These are phyloP conservation scores for Scolopax mira DNA, from an alignment of 2,113 vertebrate genomes.

Conservation along the genomic window DNA sequence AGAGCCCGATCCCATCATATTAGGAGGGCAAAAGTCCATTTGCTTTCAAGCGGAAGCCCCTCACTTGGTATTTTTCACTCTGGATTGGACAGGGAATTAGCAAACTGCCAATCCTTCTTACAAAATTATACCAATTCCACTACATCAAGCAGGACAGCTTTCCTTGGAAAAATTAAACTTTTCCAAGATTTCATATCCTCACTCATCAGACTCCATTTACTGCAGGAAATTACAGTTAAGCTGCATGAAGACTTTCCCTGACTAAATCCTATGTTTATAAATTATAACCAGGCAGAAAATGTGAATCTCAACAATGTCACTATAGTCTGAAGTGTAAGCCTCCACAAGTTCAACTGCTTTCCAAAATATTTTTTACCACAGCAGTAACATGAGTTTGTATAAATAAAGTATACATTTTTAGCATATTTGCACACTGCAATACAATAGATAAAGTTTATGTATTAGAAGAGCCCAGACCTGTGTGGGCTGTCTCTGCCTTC, in stretches of 20 bases:
- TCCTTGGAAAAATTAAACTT: conserved; percentile 4
- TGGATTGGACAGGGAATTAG: not conserved
- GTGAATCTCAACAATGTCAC: not conserved
- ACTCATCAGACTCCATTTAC: conserved; percentile 14
- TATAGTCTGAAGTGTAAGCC: not conserved
- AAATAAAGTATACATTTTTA: conserved; percentile 39
- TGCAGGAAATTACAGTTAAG: conserved; percentile 19
- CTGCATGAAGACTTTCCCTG: not conserved
- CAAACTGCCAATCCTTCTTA: not conserved
- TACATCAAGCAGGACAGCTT: not conserved
- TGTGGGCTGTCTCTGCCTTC: conserved; percentile 10
- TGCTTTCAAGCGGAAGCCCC: not conserved
- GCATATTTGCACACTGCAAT: not conserved
- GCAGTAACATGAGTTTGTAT: conserved; percentile 35
- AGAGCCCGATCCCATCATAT: not conserved
- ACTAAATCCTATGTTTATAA: conserved; percentile 17
- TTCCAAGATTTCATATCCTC: conserved; percentile 44
- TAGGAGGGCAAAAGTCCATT: not conserved
- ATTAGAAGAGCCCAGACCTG: not conserved
- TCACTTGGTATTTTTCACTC: conserved; percentile 17
- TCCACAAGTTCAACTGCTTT: conserved; percentile 42
- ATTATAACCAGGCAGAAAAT: conserved; percentile 43
- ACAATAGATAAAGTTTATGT: conserved; percentile 5
- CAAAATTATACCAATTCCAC: not conserved
- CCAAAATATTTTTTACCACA: not conserved